phyloP scores from a whole-genome alignment of 2,888 invertebrate species.

The Nomada lathburiana region DNA sequence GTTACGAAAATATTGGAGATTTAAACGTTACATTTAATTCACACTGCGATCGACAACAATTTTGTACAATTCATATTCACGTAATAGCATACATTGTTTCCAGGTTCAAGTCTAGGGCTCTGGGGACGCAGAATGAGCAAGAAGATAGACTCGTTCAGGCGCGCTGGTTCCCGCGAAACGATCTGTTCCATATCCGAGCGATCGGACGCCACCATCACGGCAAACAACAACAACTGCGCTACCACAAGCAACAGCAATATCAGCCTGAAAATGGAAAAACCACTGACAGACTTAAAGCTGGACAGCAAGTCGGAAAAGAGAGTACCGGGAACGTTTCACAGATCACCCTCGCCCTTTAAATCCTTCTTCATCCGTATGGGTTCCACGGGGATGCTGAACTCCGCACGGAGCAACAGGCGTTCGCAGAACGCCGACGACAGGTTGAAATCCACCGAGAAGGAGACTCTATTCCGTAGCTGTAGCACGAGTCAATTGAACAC shows the following conservation, averaged over 20 bases:
- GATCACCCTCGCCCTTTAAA: conserved; percentile 89
- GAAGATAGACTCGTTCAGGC: conserved; percentile 90
- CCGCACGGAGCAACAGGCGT: conserved; percentile 83
- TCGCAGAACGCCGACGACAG: conserved; percentile 84
- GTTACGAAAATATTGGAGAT: too few relatives aligned
- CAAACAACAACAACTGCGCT: conserved; percentile 68
- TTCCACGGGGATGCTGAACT: conserved; percentile 91
- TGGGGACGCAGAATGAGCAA: conserved; percentile 93
- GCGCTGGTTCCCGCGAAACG: conserved; percentile 88
- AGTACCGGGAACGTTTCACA: conserved; percentile 84
- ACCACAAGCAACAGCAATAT: conserved; percentile 67
- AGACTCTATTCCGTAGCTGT: conserved; percentile 89
- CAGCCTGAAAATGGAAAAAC: conserved; percentile 63
- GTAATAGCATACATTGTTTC: background rate
- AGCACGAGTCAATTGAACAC: conserved; percentile 91
- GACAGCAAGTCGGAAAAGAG: conserved; percentile 72
- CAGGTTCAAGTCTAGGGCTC: conserved; percentile 77
- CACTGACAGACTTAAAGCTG: conserved; percentile 69
- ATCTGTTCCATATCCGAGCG: conserved; percentile 83
- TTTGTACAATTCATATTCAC: background rate
- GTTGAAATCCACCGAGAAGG: conserved; percentile 85
- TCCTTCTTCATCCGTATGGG: conserved; percentile 91
- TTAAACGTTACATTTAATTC: too few relatives aligned
- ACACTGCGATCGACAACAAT: background rate
- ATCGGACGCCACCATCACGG: conserved; percentile 75